Base-by-base conservation (phyloP, 2,888 invertebrate genomes). In the Eumacrocentrus americanus region DNA sequence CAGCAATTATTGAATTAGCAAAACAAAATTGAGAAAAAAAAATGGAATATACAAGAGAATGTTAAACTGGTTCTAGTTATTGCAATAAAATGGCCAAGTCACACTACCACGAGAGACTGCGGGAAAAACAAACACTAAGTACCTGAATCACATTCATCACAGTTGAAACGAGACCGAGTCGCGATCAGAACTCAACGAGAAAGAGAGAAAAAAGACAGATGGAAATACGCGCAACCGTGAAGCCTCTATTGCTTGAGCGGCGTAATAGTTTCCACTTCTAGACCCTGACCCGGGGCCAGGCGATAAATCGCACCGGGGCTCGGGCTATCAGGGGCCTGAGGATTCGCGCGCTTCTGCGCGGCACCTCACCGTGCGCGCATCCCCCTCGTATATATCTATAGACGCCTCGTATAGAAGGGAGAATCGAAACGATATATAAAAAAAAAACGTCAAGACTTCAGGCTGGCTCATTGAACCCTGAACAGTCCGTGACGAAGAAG, bases 221-320 rank as follows among this genome's bases (percentile, higher is more conserved):
- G 23, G 20, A 55, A 44, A 55, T 34, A 55, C 22, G 55, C 46
- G 37, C 46, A 55, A 55, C 53, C 42, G 53, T 54, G 42, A 25
- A 44, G 40, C 53, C 53, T 42, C 60, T 62, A 63, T 66, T 66
- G 64, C 66, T 63, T 58, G 60, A 64, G 61, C 61, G 60, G 65
- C 68, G 69, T 76, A 76, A 76, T 76, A 74, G 75, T 74, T 76
- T 76, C 73, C 70, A 73, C 69, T 72, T 67, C 67, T 64, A 66
- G 68, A 65, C 61, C 70, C 67, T 68, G 73, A 73, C 73, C 72
- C 69, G 70, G 68, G 73, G 72, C 74, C 67, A 63, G 66, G 68
- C 72, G 72, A 77, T 77, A 75, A 77, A 77, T 77, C 72, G 66
- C 53, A 66, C 68, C 68, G 60, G 66, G 63, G 70, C 69, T 73